A percentile compares a stretch with the other conserved stretches of the same genome.
Conservation (phyloP, 2,888 invertebrate genomes). For the Eilema sororculum region DNA sequence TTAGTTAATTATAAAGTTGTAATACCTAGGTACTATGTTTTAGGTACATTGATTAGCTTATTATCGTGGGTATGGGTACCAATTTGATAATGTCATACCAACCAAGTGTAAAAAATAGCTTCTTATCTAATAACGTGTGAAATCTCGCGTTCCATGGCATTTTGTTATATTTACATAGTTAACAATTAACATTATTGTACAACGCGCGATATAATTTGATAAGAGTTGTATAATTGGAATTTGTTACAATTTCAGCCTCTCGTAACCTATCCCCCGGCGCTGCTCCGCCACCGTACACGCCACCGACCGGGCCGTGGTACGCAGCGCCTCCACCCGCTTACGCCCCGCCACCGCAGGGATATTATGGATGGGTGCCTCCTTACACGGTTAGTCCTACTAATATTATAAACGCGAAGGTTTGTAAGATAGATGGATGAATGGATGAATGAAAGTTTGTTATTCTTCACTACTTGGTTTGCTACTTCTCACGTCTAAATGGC, state of each 20-base stretch:
- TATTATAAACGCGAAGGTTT: no score
- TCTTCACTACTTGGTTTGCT: no score
- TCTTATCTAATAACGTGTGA: neutral
- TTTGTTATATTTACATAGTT: no score
- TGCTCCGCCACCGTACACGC: slow-evolving; percentile 94
- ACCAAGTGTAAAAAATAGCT: no score
- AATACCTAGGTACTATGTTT: neutral
- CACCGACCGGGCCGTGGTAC: slow-evolving; percentile 93
- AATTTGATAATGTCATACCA: no score
- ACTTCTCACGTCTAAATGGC: no score
- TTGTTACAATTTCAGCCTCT: slow-evolving; percentile 75
- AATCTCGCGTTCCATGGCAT: no score
- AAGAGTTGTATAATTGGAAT: neutral
- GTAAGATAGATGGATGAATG: no score
- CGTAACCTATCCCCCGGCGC: slow-evolving; percentile 88
- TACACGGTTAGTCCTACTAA: slow-evolving; percentile 88
- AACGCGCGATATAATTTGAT: neutral
- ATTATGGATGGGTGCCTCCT: slow-evolving; percentile 97
- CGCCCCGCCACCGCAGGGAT: slow-evolving; percentile 93
- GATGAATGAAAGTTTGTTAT: no score
- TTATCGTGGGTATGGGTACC: neutral
- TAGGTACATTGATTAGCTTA: neutral
- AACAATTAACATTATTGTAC: no score
- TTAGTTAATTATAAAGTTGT: neutral
- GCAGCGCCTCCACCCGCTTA: slow-evolving; percentile 97